Percentiles rank a stretch among this genome's conserved stretches.
Evolutionary conservation across 1,140 invertebrate species (phyloP).

Genomic region (Matsumurasca onukii): DNA sequence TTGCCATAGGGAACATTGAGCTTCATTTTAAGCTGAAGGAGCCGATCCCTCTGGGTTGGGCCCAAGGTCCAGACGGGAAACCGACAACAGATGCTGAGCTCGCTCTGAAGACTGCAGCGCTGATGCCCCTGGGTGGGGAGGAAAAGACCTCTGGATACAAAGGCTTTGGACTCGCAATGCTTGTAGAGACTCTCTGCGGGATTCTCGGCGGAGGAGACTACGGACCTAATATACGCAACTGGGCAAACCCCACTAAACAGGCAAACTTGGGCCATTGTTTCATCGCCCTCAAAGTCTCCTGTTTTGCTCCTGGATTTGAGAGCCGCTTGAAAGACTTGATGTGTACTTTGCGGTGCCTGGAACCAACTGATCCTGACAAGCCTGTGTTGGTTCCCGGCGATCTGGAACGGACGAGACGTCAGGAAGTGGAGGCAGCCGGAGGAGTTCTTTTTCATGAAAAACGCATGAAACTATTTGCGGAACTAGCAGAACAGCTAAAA

Average conservation of each 20-base stretch:
- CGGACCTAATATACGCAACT: constrained; percentile 71
- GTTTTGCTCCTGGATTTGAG: constrained; percentile 79
- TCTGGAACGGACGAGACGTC: constrained; percentile 71
- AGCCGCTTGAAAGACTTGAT: constrained; percentile 67
- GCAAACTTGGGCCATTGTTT: constrained; percentile 92
- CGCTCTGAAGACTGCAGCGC: constrained; percentile 61
- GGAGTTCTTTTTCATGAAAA: constrained; percentile 78
- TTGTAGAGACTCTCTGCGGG: constrained; percentile 85
- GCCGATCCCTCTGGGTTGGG: constrained; percentile 81
- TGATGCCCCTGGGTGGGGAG: constrained; percentile 84
- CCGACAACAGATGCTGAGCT: constrained; percentile 63
- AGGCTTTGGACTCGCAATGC: constrained; percentile 81
- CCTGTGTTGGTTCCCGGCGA: constrained; percentile 83
- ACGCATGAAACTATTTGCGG: constrained; percentile 70
- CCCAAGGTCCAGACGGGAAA: constrained; percentile 68
- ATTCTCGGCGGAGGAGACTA: constrained; percentile 64
- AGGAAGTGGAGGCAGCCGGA: constrained; percentile 63
- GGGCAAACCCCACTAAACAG: constrained; percentile 61
- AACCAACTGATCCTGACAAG: constrained; percentile 56
- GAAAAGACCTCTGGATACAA: constrained; percentile 85
- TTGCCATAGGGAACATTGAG: constrained; percentile 84
- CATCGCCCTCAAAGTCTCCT: constrained; percentile 81
- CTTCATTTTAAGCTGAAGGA: constrained; percentile 69
- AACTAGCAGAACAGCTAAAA: too few species aligned
- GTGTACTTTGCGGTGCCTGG: constrained; percentile 53